phyloP scores from a whole-genome alignment of 1,140 invertebrate species.

The Penaeus chinensis region DNA sequence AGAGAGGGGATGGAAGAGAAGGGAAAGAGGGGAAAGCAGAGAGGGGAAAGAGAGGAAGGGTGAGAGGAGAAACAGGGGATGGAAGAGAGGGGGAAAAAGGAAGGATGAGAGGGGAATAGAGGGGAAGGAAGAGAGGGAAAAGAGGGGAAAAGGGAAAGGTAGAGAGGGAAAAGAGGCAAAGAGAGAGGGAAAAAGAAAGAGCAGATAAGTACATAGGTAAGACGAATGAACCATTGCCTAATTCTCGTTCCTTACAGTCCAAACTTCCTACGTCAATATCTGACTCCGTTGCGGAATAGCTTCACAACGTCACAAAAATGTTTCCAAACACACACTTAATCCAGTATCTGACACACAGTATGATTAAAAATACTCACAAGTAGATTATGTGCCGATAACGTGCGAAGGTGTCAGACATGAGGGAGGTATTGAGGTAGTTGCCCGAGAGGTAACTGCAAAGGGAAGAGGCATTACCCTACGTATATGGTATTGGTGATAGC shows the following conservation, averaged over 20 bases:
- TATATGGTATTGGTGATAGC: too few relatives aligned
- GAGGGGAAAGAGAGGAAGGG: not conserved
- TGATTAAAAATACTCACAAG: not conserved
- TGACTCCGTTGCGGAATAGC: too few relatives aligned
- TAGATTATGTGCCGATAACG: slow-evolving; percentile 5
- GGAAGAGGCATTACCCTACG: not conserved
- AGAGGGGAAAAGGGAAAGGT: too few relatives aligned
- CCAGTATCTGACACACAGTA: too few relatives aligned
- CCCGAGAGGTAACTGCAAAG: slow-evolving; percentile 5
- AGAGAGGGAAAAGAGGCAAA: too few relatives aligned
- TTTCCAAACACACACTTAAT: too few relatives aligned
- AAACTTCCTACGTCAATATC: too few relatives aligned
- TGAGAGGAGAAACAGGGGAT: not conserved
- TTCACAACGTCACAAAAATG: too few relatives aligned
- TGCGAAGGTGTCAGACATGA: not conserved
- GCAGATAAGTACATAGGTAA: not conserved
- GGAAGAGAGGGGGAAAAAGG: too few relatives aligned
- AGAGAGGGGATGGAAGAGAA: too few relatives aligned
- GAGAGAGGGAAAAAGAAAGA: not conserved
- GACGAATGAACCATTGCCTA: not conserved
- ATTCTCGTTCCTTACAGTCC: not conserved
- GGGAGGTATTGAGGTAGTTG: not conserved
- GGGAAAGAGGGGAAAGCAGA: not conserved
- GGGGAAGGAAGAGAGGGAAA: too few relatives aligned
- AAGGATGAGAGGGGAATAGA: too few relatives aligned